A percentile compares a stretch with the other conserved stretches of the same genome.
phyloP scores from a whole-genome alignment of 2,797 vertebrate species.

The Chiloscyllium punctatum region DNA sequence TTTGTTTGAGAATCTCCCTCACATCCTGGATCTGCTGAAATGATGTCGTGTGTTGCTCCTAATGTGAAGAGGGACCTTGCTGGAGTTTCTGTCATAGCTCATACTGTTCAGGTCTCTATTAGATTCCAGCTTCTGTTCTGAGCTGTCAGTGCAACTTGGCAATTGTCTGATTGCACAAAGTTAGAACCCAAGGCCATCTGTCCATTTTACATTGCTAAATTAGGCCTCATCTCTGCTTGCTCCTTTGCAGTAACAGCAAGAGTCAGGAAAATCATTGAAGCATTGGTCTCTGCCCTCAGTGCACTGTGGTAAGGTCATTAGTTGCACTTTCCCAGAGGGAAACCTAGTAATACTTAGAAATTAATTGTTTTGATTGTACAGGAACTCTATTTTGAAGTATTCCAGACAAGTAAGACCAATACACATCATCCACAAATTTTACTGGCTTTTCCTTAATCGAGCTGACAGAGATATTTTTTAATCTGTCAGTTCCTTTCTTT shows the following conservation, averaged over 20 bases:
- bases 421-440: too few relatives aligned
- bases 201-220: neutral
- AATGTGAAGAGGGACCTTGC: too few relatives aligned
- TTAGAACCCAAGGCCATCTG: neutral
- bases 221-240: neutral
- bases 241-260: neutral
- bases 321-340: neutral
- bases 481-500: neutral
- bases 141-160: neutral
- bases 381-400: too few relatives aligned
- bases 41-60: too few relatives aligned
- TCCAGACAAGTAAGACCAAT: too few relatives aligned
- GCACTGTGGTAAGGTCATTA: neutral
- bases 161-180: neutral
- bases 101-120: too few relatives aligned
- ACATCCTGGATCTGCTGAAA: too few relatives aligned
- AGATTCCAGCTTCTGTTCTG: neutral
- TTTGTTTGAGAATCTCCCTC: too few relatives aligned
- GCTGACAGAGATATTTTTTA: neutral
- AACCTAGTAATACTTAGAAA: too few relatives aligned
- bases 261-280: neutral
- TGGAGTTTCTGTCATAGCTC: too few relatives aligned
- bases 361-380: too few relatives aligned
- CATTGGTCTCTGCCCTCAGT: neutral
- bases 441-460: neutral